Evolutionary conservation across 2,113 vertebrate genomes (phyloP), one percentile per base, ranked within the genome.

Genomic region (Calypte anna): DNA sequence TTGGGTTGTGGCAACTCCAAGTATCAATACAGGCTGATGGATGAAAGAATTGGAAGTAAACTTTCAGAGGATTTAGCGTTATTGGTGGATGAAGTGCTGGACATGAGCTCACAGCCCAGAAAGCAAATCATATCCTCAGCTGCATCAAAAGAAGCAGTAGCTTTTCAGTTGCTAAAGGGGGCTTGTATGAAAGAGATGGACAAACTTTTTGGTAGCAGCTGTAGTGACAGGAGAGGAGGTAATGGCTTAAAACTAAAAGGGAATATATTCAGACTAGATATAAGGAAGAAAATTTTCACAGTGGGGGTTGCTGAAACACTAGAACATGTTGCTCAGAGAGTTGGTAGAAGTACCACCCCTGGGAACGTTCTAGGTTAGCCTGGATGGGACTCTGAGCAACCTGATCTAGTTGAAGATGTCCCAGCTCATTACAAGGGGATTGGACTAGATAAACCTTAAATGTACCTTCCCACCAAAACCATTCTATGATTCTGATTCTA

Each of bases 1-100:
- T 4, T 50, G 9, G 7, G 5, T 7, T 0, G 3, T 43, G 31
- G 5, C 10, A 30, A 33, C 2, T 10, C 24, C 27, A 2, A 0
- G 13, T 54, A 66, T 22, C 30, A 46, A 21, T 36, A 38, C 21
- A 63, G 21, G 13, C 48, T 31, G 15, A 5, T 25, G 19, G 9
- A 13, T 20, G 44, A 33, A 20, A 9, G 22, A 9, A n/a, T 13
- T 13, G 7, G 55, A 10, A 55, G 13, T 7, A 55, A 44, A 13
- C 21, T 8, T 31, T 11, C 46, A 12, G n/a, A 40, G n/a, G 40
- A 62, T 40, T 31, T 48, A 17, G 19, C 7, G 10, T 5, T 48
- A 23, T 28, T 63, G 40, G 10, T 55, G 15, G 50, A n/a, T 48
- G 48, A 48, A 70, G 55, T 28, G 13, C 18, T 40, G 28, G 43